Evolutionary conservation across 2,888 invertebrate genomes (phyloP), one percentile per base, ranked within the genome.

Genomic region (Drosophila leonis): DNA sequence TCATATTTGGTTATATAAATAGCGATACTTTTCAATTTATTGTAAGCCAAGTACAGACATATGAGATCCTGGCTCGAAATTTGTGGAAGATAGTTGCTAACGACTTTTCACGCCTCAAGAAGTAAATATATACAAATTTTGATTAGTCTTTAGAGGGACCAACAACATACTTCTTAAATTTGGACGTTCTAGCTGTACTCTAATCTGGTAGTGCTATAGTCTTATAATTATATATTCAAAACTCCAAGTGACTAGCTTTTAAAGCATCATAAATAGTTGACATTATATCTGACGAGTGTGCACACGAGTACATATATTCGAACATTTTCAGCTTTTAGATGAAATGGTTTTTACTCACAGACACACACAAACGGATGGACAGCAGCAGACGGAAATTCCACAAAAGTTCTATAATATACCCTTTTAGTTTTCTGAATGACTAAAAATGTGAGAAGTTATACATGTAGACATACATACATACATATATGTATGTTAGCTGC

Each of bases 371-470:
- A 41, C 9, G 18, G 41, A n/a, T 10, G 20, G 4, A 41, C 41
- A 10, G 3, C 39, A 41, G n/a, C n/a, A 10, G 18, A 41, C 3
- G n/a, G 6, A 29, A 10, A n/a, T 8, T 48, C n/a, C 2, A n/a
- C n/a, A 48, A 48, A n/a, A 10, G 9, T n/a, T n/a, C 18, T 31
- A 1, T 7, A 49, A 33, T 49, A 33, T 33, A 20, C 49, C 12
- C 31, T 13, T 8, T 33, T 13, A 10, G 12, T 2, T 18, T 33
- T 13, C 7, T 20, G 49, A 31, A 4, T 13, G 18, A 20, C 31
- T 48, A 55, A 55, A 46, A 44, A 37, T 33, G 31, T 41, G 51
- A 41, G 55, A 72, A 69, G 39, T 42, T 60, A 31, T 56, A 12
- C 10, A 20, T 24, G 7, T 7, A 24, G 10, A 31, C 18, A 31